A percentile compares a stretch with the other conserved stretches of the same genome.
phyloP scores from a whole-genome alignment of 2,113 vertebrate genomes.

The Cephalopterus ornatus region DNA sequence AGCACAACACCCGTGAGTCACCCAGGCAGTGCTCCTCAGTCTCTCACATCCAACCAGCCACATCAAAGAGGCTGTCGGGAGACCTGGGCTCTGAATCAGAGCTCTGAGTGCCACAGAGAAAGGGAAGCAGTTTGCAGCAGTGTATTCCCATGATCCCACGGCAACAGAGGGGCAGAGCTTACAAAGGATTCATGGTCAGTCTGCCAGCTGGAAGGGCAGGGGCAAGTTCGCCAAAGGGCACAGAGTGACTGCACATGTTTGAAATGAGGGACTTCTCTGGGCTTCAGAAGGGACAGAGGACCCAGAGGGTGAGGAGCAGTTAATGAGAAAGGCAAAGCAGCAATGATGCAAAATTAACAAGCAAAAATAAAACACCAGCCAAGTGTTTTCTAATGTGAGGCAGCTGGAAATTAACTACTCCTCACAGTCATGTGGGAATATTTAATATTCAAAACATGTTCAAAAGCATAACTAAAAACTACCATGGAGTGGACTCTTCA shows the following conservation, averaged over 20 bases:
- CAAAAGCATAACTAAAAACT: not conserved
- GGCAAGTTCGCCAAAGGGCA: not conserved
- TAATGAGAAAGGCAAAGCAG: slow-evolving; percentile 4
- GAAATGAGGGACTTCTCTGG: not conserved
- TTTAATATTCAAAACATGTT: not conserved
- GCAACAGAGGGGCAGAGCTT: not conserved
- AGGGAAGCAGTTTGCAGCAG: not conserved
- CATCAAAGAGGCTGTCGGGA: not conserved
- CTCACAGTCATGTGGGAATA: not conserved
- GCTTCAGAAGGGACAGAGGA: not conserved
- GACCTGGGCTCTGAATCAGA: not conserved
- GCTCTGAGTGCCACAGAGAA: not conserved
- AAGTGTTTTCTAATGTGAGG: not conserved
- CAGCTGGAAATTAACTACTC: not conserved
- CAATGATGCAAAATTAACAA: not conserved
- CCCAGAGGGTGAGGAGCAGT: not conserved
- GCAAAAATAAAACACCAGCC: not conserved
- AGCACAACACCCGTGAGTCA: not conserved
- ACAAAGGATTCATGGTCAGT: not conserved
- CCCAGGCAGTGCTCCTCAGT: not conserved
- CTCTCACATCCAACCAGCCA: not conserved
- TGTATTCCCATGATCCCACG: not conserved
- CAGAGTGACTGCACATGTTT: not conserved
- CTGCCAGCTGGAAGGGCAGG: not conserved
- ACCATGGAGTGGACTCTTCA: not conserved